Evolutionary conservation across 2,888 invertebrate genomes (phyloP), one percentile per base, ranked within the genome.

Genomic region (Sisyra terminalis): DNA sequence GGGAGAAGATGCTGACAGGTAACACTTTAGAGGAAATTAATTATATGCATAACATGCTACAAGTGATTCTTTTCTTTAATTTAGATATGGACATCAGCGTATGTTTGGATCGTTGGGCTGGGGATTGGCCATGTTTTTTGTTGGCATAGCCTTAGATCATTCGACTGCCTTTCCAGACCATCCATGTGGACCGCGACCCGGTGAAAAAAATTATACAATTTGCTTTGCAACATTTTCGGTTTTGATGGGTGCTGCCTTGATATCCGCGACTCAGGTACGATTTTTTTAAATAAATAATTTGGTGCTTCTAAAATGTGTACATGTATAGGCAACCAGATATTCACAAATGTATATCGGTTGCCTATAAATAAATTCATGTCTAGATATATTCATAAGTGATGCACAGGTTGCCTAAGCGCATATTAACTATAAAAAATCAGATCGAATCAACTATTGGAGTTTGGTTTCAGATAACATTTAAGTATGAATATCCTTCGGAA

Each of bases 91-190:
- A 0, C 86, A 92, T 55, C 97, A 97, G 65, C 76, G 97, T 51
- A 94, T 98, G 90, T 97, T 94, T 58, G 94, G 94, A 2, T 94
- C 93, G 13, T 69, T 96, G 44, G 97, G 97, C 36, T 98, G 97
- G 97, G 97, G 93, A 18, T 67, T 97, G 51, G 87, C 97, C 37
- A 98, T 98, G 97, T 97, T 98, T 65, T 83, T 97, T 59, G 93
- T 98, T 46, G 92, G 90, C 45, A 90, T 93, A 53, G 92, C 88
- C 2, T 67, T 98, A 46, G 97, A 98, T 65, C 92, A 96, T 61
- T 93, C 94, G 44, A 93, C 93, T 14, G 83, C 92, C 1, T 97
- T 98, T 63, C 86, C 90, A 16, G 75, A 86, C 52, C 90, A 92
- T 63, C 92, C 92, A 0, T 94, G 93, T 56, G 83, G 77, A 1